These are phyloP conservation scores for Anagrus nilaparvatae DNA, from an alignment of 1,140 invertebrate species.

Conservation along the genomic window DNA sequence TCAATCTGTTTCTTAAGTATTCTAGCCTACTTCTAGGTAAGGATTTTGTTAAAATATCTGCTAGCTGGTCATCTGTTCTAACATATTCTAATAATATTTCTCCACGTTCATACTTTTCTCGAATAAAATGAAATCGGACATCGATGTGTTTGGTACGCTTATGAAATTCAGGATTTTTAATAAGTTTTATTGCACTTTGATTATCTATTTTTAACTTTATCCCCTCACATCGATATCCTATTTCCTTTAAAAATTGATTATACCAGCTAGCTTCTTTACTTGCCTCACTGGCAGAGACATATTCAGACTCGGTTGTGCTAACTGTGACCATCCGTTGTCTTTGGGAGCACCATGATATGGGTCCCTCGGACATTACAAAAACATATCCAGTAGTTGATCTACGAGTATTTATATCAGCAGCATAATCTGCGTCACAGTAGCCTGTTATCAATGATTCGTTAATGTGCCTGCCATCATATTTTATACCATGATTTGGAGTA, in stretches of 20 bases:
- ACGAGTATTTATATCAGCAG: slow-evolving; percentile 22
- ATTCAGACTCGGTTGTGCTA: slow-evolving; percentile 43
- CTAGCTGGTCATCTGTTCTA: background rate
- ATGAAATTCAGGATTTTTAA: slow-evolving; percentile 29
- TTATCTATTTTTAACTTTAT: slow-evolving; percentile 20
- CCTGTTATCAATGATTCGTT: slow-evolving; percentile 1
- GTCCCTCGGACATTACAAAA: slow-evolving; percentile 23
- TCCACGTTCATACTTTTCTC: slow-evolving; percentile 15
- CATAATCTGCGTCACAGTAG: slow-evolving; percentile 35
- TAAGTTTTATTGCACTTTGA: slow-evolving; percentile 32
- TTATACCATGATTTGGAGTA: background rate
- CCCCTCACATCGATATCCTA: slow-evolving; percentile 13
- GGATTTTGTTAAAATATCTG: slow-evolving; percentile 3
- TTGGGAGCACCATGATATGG: slow-evolving; percentile 33
- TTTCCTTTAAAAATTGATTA: slow-evolving; percentile 17
- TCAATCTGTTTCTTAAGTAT: background rate
- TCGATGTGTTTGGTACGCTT: slow-evolving; percentile 27
- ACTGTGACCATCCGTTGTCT: slow-evolving; percentile 36
- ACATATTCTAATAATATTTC: background rate
- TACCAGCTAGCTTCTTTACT: slow-evolving; percentile 34
- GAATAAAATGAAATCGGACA: slow-evolving; percentile 27
- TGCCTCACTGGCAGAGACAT: slow-evolving; percentile 33
- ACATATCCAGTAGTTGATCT: slow-evolving; percentile 30
- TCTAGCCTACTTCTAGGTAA: background rate
- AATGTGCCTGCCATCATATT: slow-evolving; percentile 7